Evolutionary conservation across 2,888 invertebrate genomes (phyloP).

Genomic region (Coenonympha glycerion): DNA sequence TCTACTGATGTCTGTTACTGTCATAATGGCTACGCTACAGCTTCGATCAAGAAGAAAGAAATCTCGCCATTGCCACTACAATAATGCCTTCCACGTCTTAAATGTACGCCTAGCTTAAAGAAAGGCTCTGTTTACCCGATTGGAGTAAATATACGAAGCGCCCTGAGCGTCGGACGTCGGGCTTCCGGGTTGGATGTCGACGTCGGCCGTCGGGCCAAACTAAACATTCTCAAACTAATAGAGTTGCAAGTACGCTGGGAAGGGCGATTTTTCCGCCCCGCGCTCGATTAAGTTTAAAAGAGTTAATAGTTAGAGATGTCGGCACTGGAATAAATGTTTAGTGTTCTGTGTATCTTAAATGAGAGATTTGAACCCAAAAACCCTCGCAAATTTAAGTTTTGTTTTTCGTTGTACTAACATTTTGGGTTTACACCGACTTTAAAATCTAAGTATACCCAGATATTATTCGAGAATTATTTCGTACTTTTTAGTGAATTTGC

Average conservation of each 20-base stretch:
- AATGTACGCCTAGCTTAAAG: no score
- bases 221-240: conserved; percentile 10
- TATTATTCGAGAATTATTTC: no score
- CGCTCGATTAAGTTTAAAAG: conserved; percentile 6
- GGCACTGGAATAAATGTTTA: background rate
- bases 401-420: no score
- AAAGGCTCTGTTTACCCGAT: conserved; percentile 9
- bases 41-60: no score
- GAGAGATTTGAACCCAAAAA: background rate
- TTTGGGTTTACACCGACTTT: no score
- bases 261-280: background rate
- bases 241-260: background rate
- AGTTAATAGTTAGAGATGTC: background rate
- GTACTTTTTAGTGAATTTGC: no score
- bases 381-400: background rate
- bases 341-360: background rate
- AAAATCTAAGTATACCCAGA: no score
- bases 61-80: no score
- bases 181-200: background rate
- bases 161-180: background rate
- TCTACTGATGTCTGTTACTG: no score
- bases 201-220: background rate
- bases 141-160: background rate
- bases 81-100: no score
- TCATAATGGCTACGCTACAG: no score